These are phyloP conservation scores for Apomyelois bistriatella DNA, from an alignment of 2,888 invertebrate genomes.

Conservation along the genomic window DNA sequence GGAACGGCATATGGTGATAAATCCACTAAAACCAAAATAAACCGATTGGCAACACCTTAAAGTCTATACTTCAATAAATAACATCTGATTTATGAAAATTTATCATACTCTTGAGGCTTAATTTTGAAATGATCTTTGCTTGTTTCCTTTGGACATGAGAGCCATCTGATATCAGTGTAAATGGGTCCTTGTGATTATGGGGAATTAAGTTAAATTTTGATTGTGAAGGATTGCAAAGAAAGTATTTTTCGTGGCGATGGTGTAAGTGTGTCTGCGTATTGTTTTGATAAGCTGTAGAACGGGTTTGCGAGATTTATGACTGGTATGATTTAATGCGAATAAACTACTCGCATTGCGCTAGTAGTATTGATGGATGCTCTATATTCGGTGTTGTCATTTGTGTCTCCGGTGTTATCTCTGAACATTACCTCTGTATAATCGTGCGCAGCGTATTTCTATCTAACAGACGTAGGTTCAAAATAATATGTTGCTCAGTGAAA, in stretches of 20 bases:
- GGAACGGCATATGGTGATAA: conserved; percentile 53
- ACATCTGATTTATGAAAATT: conserved; percentile 77
- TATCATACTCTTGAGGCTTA: conserved; percentile 77
- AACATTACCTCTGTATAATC: conserved; percentile 19
- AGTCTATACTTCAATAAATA: conserved; percentile 77
- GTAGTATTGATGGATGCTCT: conserved; percentile 71
- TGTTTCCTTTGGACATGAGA: conserved; percentile 43
- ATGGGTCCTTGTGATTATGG: conserved; percentile 48
- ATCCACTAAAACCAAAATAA: conserved; percentile 61
- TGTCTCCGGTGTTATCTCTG: conserved; percentile 26
- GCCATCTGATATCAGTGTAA: conserved; percentile 40
- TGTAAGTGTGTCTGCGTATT: conserved; percentile 79
- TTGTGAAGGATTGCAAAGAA: conserved; percentile 38
- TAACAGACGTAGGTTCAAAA: background rate
- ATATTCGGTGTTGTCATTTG: conserved; percentile 58
- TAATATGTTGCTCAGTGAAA: conserved; percentile 7
- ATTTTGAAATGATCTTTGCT: conserved; percentile 70
- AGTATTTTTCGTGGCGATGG: conserved; percentile 55
- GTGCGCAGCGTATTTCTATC: background rate
- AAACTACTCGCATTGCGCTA: conserved; percentile 72
- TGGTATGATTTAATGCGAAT: conserved; percentile 79
- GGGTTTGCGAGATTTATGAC: conserved; percentile 77
- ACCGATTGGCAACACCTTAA: conserved; percentile 73
- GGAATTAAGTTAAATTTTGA: conserved; percentile 44
- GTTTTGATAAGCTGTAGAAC: conserved; percentile 80